Evolutionary conservation across 2,888 invertebrate species (phyloP), one percentile per base, ranked within the genome.

Genomic region (Cacoxenus indagator): DNA sequence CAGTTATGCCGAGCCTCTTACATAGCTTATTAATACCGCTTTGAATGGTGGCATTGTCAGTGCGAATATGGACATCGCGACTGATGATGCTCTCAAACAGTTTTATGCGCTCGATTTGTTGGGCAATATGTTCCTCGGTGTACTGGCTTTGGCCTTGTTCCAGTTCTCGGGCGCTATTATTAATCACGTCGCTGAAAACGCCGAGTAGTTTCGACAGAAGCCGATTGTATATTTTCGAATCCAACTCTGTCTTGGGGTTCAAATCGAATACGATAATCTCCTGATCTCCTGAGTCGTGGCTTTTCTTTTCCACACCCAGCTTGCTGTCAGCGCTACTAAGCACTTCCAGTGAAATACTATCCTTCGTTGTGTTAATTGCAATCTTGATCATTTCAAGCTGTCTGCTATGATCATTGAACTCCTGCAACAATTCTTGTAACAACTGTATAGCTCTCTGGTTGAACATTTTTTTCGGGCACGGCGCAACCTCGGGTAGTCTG

Each of bases 71-170:
- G 14, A 31, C 5, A 24, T 68, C 71, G 5, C 24, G 72, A 48
- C 70, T 67, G 22, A 67, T 54, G 19, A 31, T 26, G 4, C 19
- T 37, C 1, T 67, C 51, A 6, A 43, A 62, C 26, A 29, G 31
- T 27, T 62, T 61, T 6, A 67, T 67, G 27, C 43, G 73, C 57
- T 81, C 74, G 17, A 83, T 80, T 66, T 80, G 82, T 0, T 67
- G 69, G 27, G 79, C 82, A 29, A 83, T 80, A 55, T 80, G 80
- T 37, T 73, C 54, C 51, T 80, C 83, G 11, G 73, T 78, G 55
- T 66, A 71, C 26, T 70, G 71, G n/a, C 14, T 27, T 22, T 71
- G 19, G 1, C 22, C 69, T 11, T 48, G 64, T 29, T 67, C 67
- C 8, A 69, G 67, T 1, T 67, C 5, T 64, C 68, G 26, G 75